A percentile compares a stretch with the other conserved stretches of the same genome.
phyloP scores from a whole-genome alignment of 2,797 vertebrate genomes.

The Cichlasoma orientale region DNA sequence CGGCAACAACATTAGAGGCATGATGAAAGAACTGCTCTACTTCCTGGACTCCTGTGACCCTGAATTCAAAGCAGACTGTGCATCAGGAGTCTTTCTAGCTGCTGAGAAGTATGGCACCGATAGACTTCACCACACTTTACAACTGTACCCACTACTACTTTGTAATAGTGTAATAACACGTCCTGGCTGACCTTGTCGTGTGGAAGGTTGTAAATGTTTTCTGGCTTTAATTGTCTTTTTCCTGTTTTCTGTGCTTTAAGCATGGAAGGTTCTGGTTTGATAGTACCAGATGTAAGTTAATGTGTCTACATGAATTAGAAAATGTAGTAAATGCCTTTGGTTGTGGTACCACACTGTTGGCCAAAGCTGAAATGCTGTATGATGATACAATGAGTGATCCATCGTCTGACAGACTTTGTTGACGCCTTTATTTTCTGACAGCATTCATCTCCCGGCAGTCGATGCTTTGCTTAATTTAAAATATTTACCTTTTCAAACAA shows the following conservation, averaged over 20 bases:
- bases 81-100: constrained; percentile 97
- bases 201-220: neutral
- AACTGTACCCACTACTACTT: neutral
- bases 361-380: constrained; percentile 77
- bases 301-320: neutral
- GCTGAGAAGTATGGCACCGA: constrained; percentile 92
- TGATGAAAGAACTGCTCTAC: constrained; percentile 99
- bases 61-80: constrained; percentile 99
- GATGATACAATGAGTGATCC: constrained; percentile 94
- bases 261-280: neutral
- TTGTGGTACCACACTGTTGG: neutral
- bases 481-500: neutral
- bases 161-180: constrained; percentile 3
- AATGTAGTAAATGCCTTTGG: neutral
- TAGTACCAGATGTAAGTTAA: neutral
- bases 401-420: constrained; percentile 86
- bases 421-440: constrained; percentile 86
- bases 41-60: constrained; percentile 99
- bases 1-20: constrained; percentile 98
- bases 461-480: neutral
- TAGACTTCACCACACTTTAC: constrained; percentile 4
- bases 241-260: neutral
- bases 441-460: constrained; percentile 40
- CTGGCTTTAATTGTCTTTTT: constrained; percentile 1
- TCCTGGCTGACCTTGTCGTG: neutral